Evolutionary conservation across 2,888 invertebrate species (phyloP).

Genomic region (Leptopterna dolabrata): DNA sequence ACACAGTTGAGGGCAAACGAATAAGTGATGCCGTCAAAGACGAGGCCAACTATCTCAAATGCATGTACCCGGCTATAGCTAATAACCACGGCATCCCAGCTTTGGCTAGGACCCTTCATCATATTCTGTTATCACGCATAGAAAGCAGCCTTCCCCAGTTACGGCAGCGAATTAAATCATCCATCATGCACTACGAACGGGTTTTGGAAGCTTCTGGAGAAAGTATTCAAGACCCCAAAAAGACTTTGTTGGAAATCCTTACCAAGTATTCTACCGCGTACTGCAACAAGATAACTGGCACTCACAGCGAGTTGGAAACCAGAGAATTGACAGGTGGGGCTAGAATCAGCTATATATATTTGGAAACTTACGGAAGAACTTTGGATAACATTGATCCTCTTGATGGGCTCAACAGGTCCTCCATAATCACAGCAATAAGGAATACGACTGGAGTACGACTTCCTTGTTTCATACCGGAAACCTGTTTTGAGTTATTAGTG

Average conservation of each 20-base stretch:
- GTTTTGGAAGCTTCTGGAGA: constrained; percentile 73
- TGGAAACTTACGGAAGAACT: constrained; percentile 74
- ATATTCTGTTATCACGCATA: constrained; percentile 75
- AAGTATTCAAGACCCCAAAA: constrained; percentile 71
- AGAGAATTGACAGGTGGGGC: constrained; percentile 71
- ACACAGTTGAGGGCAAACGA: constrained; percentile 68
- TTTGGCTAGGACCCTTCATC: constrained; percentile 72
- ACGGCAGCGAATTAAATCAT: constrained; percentile 71
- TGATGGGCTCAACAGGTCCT: constrained; percentile 71
- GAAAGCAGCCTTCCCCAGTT: constrained; percentile 74
- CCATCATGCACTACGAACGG: constrained; percentile 73
- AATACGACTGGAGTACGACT: constrained; percentile 72
- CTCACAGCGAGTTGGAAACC: constrained; percentile 73
- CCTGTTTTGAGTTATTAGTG: constrained; percentile 75
- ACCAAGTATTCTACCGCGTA: constrained; percentile 76
- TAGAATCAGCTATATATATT: constrained; percentile 76
- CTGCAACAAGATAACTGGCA: constrained; percentile 74
- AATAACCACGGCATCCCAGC: constrained; percentile 72
- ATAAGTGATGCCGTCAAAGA: constrained; percentile 70
- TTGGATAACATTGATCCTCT: constrained; percentile 73
- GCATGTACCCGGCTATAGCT: constrained; percentile 73
- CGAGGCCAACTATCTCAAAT: constrained; percentile 72
- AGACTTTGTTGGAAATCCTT: constrained; percentile 73
- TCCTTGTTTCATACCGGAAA: constrained; percentile 68
- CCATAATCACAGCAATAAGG: constrained; percentile 75